phyloP scores from a whole-genome alignment of 2,888 invertebrate genomes.

The Hipparchia semele region DNA sequence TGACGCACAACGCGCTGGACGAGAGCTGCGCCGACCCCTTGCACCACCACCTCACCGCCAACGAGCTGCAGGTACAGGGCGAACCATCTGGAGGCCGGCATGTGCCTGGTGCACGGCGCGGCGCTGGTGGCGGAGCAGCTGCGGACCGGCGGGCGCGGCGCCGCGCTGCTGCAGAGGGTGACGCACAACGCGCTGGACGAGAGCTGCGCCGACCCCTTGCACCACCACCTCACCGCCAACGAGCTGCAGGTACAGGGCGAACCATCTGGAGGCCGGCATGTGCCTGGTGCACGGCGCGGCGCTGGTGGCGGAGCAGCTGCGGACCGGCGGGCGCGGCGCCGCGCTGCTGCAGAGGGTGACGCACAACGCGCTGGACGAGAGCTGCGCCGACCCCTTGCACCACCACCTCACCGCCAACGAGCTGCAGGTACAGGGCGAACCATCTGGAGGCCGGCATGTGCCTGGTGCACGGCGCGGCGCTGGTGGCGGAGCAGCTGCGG shows the following conservation, averaged over 20 bases:
- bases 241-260: slow-evolving; percentile 88
- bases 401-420: slow-evolving; percentile 93
- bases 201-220: slow-evolving; percentile 94
- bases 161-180: slow-evolving; percentile 88
- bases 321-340: slow-evolving; percentile 87
- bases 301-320: slow-evolving; percentile 94
- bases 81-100: slow-evolving; percentile 53
- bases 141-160: slow-evolving; percentile 85
- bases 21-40: slow-evolving; percentile 97
- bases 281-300: slow-evolving; percentile 97
- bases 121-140: slow-evolving; percentile 96
- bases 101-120: slow-evolving; percentile 97
- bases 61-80: slow-evolving; percentile 84
- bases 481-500: slow-evolving; percentile 94
- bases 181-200: slow-evolving; percentile 96
- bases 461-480: slow-evolving; percentile 95
- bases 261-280: slow-evolving; percentile 98
- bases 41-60: slow-evolving; percentile 91
- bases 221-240: slow-evolving; percentile 91
- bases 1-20: slow-evolving; percentile 94
- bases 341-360: slow-evolving; percentile 89
- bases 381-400: slow-evolving; percentile 93
- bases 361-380: slow-evolving; percentile 96
- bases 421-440: slow-evolving; percentile 73
- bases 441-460: slow-evolving; percentile 85